A percentile compares a stretch with the other conserved stretches of the same genome.
Conservation (phyloP, 2,113 vertebrate genomes). For the Raja brachyura region DNA sequence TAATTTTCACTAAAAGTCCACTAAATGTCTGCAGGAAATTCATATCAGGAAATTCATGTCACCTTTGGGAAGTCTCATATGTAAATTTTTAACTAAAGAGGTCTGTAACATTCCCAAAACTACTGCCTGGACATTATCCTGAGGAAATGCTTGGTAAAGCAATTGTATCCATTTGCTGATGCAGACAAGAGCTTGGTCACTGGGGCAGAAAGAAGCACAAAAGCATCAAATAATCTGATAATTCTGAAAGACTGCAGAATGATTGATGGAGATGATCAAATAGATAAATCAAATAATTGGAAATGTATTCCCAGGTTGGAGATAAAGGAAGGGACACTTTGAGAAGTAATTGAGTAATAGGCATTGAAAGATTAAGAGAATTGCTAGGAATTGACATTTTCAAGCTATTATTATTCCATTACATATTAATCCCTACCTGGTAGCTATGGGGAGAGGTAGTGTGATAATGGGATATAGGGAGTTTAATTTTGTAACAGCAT, state of each 20-base stretch:
- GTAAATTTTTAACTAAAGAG: not conserved
- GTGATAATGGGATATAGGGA: not conserved
- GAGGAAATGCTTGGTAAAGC: not conserved
- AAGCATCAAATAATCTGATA: not conserved
- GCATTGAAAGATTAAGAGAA: not conserved
- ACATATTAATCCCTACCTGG: not conserved
- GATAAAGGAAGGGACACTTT: not conserved
- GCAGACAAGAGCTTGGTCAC: not conserved
- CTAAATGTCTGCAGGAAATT: not conserved
- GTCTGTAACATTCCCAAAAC: not conserved
- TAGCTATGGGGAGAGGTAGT: not conserved
- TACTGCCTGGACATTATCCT: not conserved
- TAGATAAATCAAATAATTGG: not conserved
- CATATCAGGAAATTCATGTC: not conserved
- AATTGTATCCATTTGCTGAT: not conserved
- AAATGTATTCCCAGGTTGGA: not conserved
- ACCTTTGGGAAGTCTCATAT: not conserved
- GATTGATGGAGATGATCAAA: not conserved
- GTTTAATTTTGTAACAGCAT: not conserved
- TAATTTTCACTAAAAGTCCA: constrained; percentile 6
- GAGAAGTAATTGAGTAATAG: not conserved
- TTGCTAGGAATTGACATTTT: not conserved
- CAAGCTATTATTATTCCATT: not conserved
- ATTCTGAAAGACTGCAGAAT: not conserved
- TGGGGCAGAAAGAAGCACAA: not conserved